These are phyloP conservation scores for Dione juno DNA, from an alignment of 2,888 invertebrate species.

Conservation along the genomic window DNA sequence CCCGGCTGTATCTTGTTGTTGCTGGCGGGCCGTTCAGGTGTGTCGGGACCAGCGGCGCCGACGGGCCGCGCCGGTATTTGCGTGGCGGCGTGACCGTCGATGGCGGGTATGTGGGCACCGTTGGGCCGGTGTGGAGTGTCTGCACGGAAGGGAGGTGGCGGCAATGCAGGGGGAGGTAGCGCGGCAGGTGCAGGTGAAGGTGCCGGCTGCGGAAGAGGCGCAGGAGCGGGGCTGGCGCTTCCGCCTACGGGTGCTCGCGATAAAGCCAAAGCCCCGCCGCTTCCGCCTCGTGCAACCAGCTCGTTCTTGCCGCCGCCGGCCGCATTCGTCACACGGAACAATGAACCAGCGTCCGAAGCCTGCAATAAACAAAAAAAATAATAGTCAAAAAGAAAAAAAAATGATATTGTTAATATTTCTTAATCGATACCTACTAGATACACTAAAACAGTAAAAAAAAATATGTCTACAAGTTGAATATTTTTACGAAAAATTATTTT, in stretches of 20 bases:
- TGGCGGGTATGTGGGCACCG: constrained; percentile 75
- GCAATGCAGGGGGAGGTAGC: constrained; percentile 85
- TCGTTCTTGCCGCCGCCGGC: constrained; percentile 86
- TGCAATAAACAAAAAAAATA: constrained; percentile 51
- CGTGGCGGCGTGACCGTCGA: constrained; percentile 75
- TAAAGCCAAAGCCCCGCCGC: constrained; percentile 84
- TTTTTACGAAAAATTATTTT: no score
- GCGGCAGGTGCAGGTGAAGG: constrained; percentile 89
- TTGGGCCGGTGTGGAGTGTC: constrained; percentile 72
- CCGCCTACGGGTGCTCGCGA: constrained; percentile 85
- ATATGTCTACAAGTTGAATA: no score
- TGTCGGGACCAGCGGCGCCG: constrained; percentile 73
- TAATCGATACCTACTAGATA: no score
- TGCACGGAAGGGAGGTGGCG: constrained; percentile 85
- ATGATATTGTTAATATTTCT: background rate
- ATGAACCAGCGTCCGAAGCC: constrained; percentile 76
- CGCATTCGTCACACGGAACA: constrained; percentile 85
- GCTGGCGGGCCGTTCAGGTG: constrained; percentile 75
- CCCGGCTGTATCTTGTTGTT: constrained; percentile 76
- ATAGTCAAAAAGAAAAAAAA: background rate
- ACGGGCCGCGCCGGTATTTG: constrained; percentile 75
- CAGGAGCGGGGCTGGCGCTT: constrained; percentile 85
- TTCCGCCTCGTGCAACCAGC: constrained; percentile 86
- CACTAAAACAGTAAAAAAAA: no score
- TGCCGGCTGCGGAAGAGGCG: constrained; percentile 86